phyloP scores from a whole-genome alignment of 1,140 invertebrate species.

The Whitmania pigra region DNA sequence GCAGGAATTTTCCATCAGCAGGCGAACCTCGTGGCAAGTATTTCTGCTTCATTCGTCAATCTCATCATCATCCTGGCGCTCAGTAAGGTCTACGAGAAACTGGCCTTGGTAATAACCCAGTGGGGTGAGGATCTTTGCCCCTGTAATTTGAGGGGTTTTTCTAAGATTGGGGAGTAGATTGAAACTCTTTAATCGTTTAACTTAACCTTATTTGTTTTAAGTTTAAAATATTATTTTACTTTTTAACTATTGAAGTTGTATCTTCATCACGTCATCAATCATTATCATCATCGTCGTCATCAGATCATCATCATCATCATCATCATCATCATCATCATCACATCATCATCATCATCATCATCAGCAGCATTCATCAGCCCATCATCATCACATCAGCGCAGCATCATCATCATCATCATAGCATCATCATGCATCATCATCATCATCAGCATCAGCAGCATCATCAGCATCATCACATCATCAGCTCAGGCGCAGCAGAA shows the following conservation, averaged over 20 bases:
- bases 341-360: no score
- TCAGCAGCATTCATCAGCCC: no score
- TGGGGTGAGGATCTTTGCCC: conserved; percentile 47
- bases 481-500: no score
- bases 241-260: not conserved
- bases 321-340: no score
- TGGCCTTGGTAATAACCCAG: conserved; percentile 84
- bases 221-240: no score
- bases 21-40: conserved; percentile 53
- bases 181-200: not conserved
- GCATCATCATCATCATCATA: not conserved
- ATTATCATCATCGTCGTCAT: conserved; percentile 1
- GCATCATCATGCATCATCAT: not conserved
- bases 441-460: not conserved
- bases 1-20: conserved; percentile 45
- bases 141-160: not conserved
- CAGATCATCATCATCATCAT: not conserved
- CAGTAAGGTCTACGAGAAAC: conserved; percentile 64
- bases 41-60: conserved; percentile 61
- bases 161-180: no score
- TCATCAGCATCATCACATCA: not conserved
- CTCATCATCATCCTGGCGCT: conserved; percentile 53
- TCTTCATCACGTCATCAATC: not conserved
- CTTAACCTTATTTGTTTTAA: no score
- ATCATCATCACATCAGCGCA: not conserved